Base-by-base conservation (phyloP, 1,140 invertebrate genomes). In the Kradibia gibbosae region DNA sequence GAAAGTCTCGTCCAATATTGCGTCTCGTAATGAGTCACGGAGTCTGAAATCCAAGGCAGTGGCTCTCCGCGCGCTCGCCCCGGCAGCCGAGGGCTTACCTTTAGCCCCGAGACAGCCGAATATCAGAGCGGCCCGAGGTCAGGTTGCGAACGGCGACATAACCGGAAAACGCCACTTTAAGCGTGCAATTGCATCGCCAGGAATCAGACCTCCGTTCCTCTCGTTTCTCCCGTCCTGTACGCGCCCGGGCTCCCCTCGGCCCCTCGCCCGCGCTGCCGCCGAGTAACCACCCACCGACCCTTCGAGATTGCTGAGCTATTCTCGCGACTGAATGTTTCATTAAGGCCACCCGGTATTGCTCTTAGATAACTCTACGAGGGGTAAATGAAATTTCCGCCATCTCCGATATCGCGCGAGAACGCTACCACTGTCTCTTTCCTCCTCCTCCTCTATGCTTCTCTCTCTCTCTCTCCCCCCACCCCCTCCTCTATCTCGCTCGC, bases 331-430 rank as follows among this genome's bases (percentile, higher is more conserved):
- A 91, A 91, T 91, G 90, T 90, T 91, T 91, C 90, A 91, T 91
- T 91, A 91, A 91, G 88, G 89, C 89, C 89, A 91, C 89, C 90
- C 90, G 89, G 90, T 91, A 91, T 91, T 91, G 90, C 90, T 90
- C 90, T 91, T 91, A 91, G 90, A 91, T 91, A 91, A 91, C 90
- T 91, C 90, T 90, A 89, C 89, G 90, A 91, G 89, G 88, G 89
- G 90, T 91, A 91, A 91, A 91, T 91, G 90, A 91, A 91, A 91
- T 91, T 91, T 91, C 89, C 89, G 89, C 90, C 90, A 91, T 91
- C 90, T 90, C 89, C 90, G 90, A 91, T 91, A 91, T 91, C 90
- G 88, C 88, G 85, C 84, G 83, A 83, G 84, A 79, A 84, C 84
- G 73, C 60, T 72, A 72, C 81, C 86, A 83, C 85, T 80, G 57